Evolutionary conservation across 2,113 vertebrate genomes (phyloP).

Genomic region (Phrynosoma blainvillii): DNA sequence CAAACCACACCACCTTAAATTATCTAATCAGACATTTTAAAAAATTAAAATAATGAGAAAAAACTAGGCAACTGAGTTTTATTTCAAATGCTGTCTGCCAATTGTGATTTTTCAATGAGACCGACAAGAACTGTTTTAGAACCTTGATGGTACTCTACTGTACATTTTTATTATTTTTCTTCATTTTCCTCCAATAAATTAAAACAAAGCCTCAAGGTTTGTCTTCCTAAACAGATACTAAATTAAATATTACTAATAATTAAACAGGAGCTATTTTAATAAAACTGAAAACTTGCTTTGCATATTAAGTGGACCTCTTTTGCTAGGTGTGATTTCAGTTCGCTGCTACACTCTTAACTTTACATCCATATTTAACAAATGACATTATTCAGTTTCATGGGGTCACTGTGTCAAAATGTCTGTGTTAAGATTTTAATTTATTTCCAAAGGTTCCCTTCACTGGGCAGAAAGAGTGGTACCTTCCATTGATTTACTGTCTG

Average conservation of each 20-base stretch:
- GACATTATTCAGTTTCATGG: conserved; percentile 79
- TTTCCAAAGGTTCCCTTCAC: conserved; percentile 67
- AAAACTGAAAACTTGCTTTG: conserved; percentile 67
- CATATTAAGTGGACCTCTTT: conserved; percentile 66
- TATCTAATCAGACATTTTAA: conserved; percentile 5
- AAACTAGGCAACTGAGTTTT: conserved; percentile 25
- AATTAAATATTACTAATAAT: conserved; percentile 65
- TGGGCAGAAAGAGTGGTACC: conserved; percentile 63
- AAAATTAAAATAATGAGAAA: not conserved
- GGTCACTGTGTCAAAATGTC: conserved; percentile 78
- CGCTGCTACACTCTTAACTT: conserved; percentile 63
- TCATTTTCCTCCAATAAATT: conserved; percentile 1
- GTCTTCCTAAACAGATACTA: conserved; percentile 45
- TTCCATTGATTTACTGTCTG: conserved; percentile 68
- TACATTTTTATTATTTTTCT: conserved; percentile 22
- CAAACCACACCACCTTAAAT: not conserved
- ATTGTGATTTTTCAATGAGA: not conserved
- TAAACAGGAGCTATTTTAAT: conserved; percentile 61
- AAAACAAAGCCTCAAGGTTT: not conserved
- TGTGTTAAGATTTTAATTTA: conserved; percentile 79
- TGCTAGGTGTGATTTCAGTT: conserved; percentile 67
- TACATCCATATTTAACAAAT: conserved; percentile 76
- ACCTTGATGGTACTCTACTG: not conserved
- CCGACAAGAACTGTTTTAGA: conserved; percentile 11
- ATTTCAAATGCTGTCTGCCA: not conserved